Percentiles rank a stretch among this genome's conserved stretches.
Evolutionary conservation across 2,113 vertebrate genomes (phyloP).

Genomic region (Ptilorrhoa leucosticta): DNA sequence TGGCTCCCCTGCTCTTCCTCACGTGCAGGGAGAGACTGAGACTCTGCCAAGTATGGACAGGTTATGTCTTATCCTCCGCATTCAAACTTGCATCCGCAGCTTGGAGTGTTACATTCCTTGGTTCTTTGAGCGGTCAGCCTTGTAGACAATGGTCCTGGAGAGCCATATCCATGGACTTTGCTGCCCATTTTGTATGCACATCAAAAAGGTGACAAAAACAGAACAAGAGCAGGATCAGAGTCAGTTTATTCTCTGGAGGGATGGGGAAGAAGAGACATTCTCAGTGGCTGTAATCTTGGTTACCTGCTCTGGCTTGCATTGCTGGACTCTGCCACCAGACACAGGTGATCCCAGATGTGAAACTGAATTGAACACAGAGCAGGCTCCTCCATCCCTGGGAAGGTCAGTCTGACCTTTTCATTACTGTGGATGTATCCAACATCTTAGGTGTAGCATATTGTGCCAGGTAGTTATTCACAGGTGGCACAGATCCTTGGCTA

Average conservation of each 20-base stretch:
- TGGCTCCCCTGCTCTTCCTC: neutral
- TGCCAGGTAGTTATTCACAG: neutral
- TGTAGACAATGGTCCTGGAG: neutral
- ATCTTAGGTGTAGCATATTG: neutral
- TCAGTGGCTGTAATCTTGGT: neutral
- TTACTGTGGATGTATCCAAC: neutral
- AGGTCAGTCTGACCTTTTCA: neutral
- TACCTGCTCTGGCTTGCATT: neutral
- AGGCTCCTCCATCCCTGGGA: neutral
- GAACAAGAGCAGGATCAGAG: neutral
- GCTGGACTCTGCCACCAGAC: neutral
- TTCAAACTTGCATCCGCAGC: neutral
- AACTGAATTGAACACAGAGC: neutral
- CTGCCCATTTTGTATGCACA: neutral
- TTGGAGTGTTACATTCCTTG: accelerated
- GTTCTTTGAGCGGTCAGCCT: neutral
- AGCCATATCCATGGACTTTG: neutral
- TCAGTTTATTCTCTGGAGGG: neutral
- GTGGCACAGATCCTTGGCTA: neutral
- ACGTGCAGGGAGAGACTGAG: neutral
- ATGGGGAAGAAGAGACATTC: neutral
- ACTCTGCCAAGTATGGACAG: too few relatives aligned
- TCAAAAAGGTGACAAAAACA: neutral
- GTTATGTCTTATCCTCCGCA: neutral
- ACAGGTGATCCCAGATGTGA: neutral